Percentiles rank a stretch among this genome's conserved stretches.
Evolutionary conservation across 2,113 vertebrate genomes (phyloP).

Genomic region (Silurus asotus): DNA sequence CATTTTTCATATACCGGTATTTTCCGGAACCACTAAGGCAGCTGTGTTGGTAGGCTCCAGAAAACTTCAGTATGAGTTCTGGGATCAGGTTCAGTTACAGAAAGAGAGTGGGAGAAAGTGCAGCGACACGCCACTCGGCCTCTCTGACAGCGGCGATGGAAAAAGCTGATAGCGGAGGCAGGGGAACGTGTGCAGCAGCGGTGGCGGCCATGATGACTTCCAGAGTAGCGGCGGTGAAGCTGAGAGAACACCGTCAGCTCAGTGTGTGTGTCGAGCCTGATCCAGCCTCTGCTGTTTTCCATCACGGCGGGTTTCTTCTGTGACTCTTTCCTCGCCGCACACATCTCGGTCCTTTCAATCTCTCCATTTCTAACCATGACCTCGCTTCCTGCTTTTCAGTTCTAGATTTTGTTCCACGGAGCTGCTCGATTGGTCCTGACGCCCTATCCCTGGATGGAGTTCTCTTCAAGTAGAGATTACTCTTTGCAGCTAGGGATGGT

Average conservation of each 20-base stretch:
- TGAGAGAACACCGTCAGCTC: conserved; percentile 37
- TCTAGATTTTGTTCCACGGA: no score
- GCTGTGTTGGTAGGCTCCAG: neutral
- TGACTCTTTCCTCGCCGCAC: neutral
- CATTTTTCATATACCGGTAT: neutral
- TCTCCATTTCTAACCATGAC: neutral
- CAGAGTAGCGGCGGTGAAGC: conserved; percentile 26
- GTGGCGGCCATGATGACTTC: conserved; percentile 30
- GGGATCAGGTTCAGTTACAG: conserved; percentile 23
- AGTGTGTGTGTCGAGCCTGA: conserved; percentile 38
- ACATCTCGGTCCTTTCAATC: no score
- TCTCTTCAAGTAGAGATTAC: no score
- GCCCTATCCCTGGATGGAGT: no score
- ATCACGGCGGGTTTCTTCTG: conserved; percentile 18
- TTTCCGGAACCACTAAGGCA: no score
- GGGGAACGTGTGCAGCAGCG: conserved; percentile 22
- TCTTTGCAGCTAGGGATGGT: no score
- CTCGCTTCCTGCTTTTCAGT: neutral
- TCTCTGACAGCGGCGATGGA: conserved; percentile 13
- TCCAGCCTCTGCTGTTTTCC: conserved; percentile 33
- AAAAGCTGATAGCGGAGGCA: conserved; percentile 31
- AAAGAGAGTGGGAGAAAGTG: neutral
- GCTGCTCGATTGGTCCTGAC: no score
- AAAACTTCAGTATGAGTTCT: neutral
- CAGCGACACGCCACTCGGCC: neutral